These are phyloP conservation scores for Scaptomyza parva DNA, from an alignment of 2,888 invertebrate species.

Conservation along the genomic window DNA sequence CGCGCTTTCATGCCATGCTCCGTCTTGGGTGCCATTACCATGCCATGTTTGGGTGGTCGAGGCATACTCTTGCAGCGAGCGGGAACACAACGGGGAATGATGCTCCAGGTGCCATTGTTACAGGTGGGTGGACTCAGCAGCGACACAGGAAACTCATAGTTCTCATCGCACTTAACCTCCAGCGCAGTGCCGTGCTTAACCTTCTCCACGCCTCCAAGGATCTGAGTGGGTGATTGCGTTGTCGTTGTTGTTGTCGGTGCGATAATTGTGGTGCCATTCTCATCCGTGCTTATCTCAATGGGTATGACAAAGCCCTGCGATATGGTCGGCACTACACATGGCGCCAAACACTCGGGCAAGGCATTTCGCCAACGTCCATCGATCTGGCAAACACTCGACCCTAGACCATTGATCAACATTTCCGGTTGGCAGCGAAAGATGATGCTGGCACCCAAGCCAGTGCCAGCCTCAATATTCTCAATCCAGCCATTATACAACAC, in stretches of 20 bases:
- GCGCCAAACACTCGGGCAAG: conserved; percentile 95
- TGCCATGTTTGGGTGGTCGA: conserved; percentile 94
- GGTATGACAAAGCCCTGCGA: conserved; percentile 91
- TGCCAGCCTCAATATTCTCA: conserved; percentile 95
- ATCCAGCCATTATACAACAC: conserved; percentile 98
- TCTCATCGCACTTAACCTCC: conserved; percentile 92
- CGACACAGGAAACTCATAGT: conserved; percentile 92
- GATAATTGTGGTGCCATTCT: conserved; percentile 82
- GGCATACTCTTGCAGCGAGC: conserved; percentile 94
- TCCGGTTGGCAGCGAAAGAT: conserved; percentile 97
- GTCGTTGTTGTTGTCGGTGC: conserved; percentile 84
- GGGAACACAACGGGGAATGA: conserved; percentile 93
- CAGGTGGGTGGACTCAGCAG: conserved; percentile 92
- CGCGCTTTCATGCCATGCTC: conserved; percentile 98
- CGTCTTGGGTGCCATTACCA: conserved; percentile 98
- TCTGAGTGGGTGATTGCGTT: conserved; percentile 62
- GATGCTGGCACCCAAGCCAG: conserved; percentile 95
- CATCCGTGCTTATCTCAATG: conserved; percentile 84
- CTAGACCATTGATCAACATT: conserved; percentile 94
- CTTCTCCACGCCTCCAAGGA: conserved; percentile 85
- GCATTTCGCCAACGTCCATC: conserved; percentile 98
- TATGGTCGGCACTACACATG: conserved; percentile 96
- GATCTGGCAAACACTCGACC: conserved; percentile 96
- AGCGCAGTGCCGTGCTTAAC: conserved; percentile 89
- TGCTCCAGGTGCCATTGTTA: conserved; percentile 98